These are phyloP conservation scores for Ambastaia sidthimunki DNA, from an alignment of 2,797 vertebrate species.

Conservation along the genomic window DNA sequence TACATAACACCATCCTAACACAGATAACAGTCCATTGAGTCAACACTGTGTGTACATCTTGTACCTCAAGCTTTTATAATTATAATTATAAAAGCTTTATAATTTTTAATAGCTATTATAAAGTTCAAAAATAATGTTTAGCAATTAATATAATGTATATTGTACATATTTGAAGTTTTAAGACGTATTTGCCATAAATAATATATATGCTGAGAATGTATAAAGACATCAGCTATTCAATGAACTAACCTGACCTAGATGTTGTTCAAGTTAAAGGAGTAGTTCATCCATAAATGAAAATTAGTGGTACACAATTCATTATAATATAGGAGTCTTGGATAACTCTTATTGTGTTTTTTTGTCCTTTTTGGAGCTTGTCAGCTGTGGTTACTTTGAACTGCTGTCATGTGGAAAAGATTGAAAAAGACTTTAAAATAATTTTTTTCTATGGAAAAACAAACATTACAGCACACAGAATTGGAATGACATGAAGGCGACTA, in stretches of 20 bases:
- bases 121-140: background rate
- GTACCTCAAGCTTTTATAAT: background rate
- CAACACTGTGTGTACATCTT: conserved; percentile 9
- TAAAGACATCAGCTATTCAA: background rate
- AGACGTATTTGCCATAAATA: too few species aligned
- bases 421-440: background rate
- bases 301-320: background rate
- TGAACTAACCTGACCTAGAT: background rate
- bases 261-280: background rate
- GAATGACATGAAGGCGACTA: background rate
- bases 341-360: too few species aligned
- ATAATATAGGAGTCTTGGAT: too few species aligned
- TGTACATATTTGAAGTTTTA: too few species aligned
- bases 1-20: background rate
- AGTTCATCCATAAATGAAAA: background rate
- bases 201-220: too few species aligned
- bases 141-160: background rate
- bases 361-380: background rate
- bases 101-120: too few species aligned
- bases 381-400: background rate
- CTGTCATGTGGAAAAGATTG: background rate
- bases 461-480: background rate
- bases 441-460: background rate
- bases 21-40: background rate
- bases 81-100: too few species aligned